Evolutionary conservation across 2,113 vertebrate genomes (phyloP).

Genomic region (Bothrops jararaca): DNA sequence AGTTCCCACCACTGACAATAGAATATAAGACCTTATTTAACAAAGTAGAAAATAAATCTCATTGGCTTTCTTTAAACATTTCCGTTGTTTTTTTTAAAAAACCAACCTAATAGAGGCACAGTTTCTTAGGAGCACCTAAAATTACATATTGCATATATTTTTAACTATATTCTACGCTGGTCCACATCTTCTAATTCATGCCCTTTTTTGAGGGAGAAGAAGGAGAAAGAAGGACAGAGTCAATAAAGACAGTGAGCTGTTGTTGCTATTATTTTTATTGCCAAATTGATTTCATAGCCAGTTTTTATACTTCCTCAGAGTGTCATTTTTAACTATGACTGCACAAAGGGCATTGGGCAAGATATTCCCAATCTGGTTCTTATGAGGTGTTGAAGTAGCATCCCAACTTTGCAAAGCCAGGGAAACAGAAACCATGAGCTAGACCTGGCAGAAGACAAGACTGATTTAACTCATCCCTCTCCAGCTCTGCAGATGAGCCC

Average conservation of each 20-base stretch:
- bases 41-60: neutral
- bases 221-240: neutral
- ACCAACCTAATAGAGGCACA: neutral
- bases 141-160: neutral
- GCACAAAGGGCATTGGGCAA: neutral
- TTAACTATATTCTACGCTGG: neutral
- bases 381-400: neutral
- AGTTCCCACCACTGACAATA: neutral
- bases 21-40: neutral
- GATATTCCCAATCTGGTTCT: conserved; percentile 24
- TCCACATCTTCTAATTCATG: neutral
- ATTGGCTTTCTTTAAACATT: neutral
- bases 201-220: neutral
- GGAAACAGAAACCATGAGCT: conserved; percentile 15
- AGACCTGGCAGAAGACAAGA: conserved; percentile 38
- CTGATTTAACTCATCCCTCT: conserved; percentile 46
- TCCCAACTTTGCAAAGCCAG: neutral
- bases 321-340: conserved; percentile 21
- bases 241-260: neutral
- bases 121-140: neutral
- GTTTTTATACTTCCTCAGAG: neutral
- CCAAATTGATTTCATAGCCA: neutral
- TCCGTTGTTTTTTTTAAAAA: neutral
- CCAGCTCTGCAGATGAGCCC: conserved; percentile 42
- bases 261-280: neutral